Percentiles rank a stretch among this genome's conserved stretches.
Evolutionary conservation across 2,888 invertebrate species (phyloP).

Genomic region (Chamaedrilus cognettii): DNA sequence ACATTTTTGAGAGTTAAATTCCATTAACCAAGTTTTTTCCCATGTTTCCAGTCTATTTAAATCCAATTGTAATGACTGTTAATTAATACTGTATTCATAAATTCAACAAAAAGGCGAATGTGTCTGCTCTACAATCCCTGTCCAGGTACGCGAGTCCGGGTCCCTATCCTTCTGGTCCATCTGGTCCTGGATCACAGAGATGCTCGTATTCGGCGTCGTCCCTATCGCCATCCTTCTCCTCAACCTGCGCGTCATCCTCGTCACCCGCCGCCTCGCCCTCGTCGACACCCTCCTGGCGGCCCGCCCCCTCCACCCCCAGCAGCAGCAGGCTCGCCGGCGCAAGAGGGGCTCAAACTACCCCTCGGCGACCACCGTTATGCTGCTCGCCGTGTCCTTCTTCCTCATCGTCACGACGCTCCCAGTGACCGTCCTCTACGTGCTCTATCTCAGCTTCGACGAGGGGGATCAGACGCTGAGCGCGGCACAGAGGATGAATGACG

Average conservation of each 20-base stretch:
- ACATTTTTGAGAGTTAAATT: too few relatives aligned
- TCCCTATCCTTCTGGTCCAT: constrained; percentile 47
- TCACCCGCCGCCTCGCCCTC: constrained; percentile 41
- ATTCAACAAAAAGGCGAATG: too few relatives aligned
- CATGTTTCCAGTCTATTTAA: not conserved
- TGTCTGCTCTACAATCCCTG: not conserved
- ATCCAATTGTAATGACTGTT: not conserved
- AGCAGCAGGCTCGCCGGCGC: constrained; percentile 49
- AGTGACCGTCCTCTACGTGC: constrained; percentile 45
- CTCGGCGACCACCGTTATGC: constrained; percentile 55
- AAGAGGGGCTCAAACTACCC: constrained; percentile 23
- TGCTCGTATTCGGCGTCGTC: constrained; percentile 53
- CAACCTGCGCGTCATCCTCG: constrained; percentile 54
- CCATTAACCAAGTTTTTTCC: not conserved
- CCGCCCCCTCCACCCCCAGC: constrained; percentile 49
- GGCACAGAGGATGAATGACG: constrained; percentile 43
- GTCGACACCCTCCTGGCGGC: constrained; percentile 25
- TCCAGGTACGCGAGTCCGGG: constrained; percentile 37
- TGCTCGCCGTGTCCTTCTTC: constrained; percentile 53
- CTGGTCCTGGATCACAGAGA: constrained; percentile 55
- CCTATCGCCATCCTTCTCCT: constrained; percentile 53
- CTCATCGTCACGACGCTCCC: constrained; percentile 53
- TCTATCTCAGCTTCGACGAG: constrained; percentile 40
- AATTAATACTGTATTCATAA: not conserved
- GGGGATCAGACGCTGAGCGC: constrained; percentile 41